Evolutionary conservation across 1,140 invertebrate species (phyloP), one percentile per base, ranked within the genome.

Genomic region (Zaprionus gabonicus): DNA sequence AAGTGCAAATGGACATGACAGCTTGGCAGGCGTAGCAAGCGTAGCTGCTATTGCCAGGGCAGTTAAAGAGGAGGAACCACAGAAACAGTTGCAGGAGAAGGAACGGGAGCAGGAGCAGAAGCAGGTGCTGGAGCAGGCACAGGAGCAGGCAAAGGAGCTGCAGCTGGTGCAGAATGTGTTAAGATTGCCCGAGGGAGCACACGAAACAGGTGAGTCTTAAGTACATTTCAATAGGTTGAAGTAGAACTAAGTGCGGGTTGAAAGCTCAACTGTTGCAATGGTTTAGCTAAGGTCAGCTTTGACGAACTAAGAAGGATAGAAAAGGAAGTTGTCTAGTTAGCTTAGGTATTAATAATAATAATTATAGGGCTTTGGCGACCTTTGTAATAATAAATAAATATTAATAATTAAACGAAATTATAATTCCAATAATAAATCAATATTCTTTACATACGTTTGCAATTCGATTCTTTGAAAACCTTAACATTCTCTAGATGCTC

Each of bases 151-250:
- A 57, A 58, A 85, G 78, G 68, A 77, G 68, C 67, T 85, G 72
- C 67, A 31, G 17, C 62, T 71, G 44, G 49, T 65, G 44, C 56
- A 85, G 81, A 63, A 85, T 83, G 72, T 90, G 78, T 72, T 78
- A 76, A 77, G 72, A 72, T 73, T 90, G 76, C 76, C 60, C 65
- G 70, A 80, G 76, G 85, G 79, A 74, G 82, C 82, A 84, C 76
- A 85, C 51, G 85, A 90, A 85, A 77, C 85, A 90, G 85, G 85
- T 90, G 73, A 88, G 85, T 90, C 25, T 56, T 20, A n/a, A 56
- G 0, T 36, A 68, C 15, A n/a, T 44, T 20, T 71, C 31, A 46
- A 46, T 28, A 17, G 17, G 5, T 44, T 53, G 23, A 20, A 6
- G 4, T 20, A 57, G 46, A 49, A 10, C 15, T 49, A 38, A 51